A percentile compares a stretch with the other conserved stretches of the same genome.
These are phyloP conservation scores for Catagonus wagneri DNA, from an alignment of 2,113 vertebrate genomes.

Conservation along the genomic window DNA sequence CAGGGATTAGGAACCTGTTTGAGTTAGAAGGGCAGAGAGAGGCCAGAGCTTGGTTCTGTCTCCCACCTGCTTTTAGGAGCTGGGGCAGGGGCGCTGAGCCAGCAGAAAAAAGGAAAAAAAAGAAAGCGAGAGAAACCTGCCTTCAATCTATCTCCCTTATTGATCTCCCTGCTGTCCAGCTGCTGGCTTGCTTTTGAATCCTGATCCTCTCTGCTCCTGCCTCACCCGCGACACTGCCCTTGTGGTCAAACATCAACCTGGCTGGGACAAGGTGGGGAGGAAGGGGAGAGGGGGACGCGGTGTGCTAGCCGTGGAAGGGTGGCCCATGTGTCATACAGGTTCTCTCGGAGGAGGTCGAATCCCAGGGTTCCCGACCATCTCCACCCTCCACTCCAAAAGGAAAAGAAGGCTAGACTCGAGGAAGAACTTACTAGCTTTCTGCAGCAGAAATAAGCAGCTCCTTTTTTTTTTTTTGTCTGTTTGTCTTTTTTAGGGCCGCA, in stretches of 20 bases:
- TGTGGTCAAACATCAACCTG: slow-evolving; percentile 45
- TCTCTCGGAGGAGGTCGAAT: background rate
- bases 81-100: background rate
- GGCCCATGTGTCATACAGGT: background rate
- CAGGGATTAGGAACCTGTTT: slow-evolving; percentile 85
- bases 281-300: background rate
- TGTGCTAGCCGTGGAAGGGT: too few relatives aligned
- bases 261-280: background rate
- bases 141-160: slow-evolving; percentile 79
- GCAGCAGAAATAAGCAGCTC: background rate
- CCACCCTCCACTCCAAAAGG: background rate
- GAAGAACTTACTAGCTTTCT: background rate
- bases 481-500: too few relatives aligned
- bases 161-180: slow-evolving; percentile 77
- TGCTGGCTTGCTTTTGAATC: slow-evolving; percentile 67
- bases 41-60: slow-evolving; percentile 70
- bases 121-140: slow-evolving; percentile 70
- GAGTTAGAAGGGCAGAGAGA: slow-evolving; percentile 78
- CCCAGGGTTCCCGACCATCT: background rate
- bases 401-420: background rate
- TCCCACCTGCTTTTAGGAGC: slow-evolving; percentile 73
- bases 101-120: background rate
- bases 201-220: slow-evolving; percentile 34
- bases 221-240: slow-evolving; percentile 7
- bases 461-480: too few relatives aligned